Base-by-base conservation (phyloP, 1,140 invertebrate genomes). In the Leptoteleia sp. region DNA sequence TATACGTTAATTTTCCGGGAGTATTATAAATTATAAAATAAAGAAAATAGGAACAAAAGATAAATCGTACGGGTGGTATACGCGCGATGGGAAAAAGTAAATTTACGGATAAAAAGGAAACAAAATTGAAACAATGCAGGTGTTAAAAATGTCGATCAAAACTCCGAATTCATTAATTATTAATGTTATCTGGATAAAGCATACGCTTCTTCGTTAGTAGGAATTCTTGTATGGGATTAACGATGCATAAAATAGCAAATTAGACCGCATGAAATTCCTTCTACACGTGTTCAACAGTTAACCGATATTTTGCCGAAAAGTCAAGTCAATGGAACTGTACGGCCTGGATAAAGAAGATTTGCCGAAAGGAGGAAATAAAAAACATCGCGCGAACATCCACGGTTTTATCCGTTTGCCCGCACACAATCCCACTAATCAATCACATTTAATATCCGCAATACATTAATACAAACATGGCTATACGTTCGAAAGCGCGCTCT, bases 181-280 rank as follows among this genome's bases (percentile, higher is more conserved):
- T 45, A 54, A 54, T 54, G 48, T 43, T 67, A 67, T 57, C 52
- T 68, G 65, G 50, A 57, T 68, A 57, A 57, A 57, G 15, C 22
- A 40, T 68, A 48, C 42, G 52, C 48, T 54, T 55, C 9, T 57
- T 47, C 37, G 13, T 68, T 48, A 47, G 65, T 68, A 71, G 45
- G 67, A 61, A 61, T 16, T 52, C 12, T 71, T 48, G 37, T 52
- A 35, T 62, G 31, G 31, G 19, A 62, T 25, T 52, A 61, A 54
- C 38, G 40, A 72, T 54, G 68, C 68, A 62, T 72, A 72, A 62
- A 72, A 61, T 71, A 62, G 40, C 19, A 54, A 29, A 68, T 52
- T 62, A 61, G 55, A 61, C 45, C 19, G 67, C 67, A 71, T 61
- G 67, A 61, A 42, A 52, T 42, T 50, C 45, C 31, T 61, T 50